phyloP scores from a whole-genome alignment of 2,113 vertebrate species.

The Sorex araneus region DNA sequence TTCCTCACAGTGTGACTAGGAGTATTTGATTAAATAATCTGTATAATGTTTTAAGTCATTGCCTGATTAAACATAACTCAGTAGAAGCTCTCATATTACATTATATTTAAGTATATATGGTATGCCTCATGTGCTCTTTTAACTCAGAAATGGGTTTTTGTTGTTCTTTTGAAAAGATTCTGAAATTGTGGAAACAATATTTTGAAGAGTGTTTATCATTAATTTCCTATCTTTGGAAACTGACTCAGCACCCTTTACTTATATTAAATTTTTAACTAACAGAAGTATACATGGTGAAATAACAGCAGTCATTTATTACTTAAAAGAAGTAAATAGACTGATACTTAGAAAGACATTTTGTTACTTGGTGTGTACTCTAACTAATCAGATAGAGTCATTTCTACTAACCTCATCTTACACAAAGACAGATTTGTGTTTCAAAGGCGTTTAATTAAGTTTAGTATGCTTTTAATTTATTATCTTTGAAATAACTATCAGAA shows the following conservation, averaged over 20 bases:
- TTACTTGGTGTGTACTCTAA: background rate
- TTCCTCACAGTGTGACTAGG: background rate
- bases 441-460: background rate
- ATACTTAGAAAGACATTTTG: background rate
- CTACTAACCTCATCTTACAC: background rate
- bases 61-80: background rate
- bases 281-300: background rate
- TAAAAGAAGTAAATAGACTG: background rate
- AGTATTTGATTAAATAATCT: background rate
- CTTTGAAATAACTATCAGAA: too few species aligned
- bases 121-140: background rate
- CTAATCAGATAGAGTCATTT: background rate
- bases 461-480: too few species aligned
- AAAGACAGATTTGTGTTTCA: background rate
- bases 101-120: background rate
- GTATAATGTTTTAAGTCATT: background rate
- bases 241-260: background rate
- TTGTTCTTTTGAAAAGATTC: conserved; percentile 8
- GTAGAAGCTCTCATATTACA: background rate
- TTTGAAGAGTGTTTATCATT: background rate
- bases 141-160: background rate
- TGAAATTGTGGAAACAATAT: background rate
- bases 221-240: background rate
- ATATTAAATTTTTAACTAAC: background rate
- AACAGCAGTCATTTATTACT: background rate